phyloP scores from a whole-genome alignment of 2,888 invertebrate species.

The Trachelus stipa region DNA sequence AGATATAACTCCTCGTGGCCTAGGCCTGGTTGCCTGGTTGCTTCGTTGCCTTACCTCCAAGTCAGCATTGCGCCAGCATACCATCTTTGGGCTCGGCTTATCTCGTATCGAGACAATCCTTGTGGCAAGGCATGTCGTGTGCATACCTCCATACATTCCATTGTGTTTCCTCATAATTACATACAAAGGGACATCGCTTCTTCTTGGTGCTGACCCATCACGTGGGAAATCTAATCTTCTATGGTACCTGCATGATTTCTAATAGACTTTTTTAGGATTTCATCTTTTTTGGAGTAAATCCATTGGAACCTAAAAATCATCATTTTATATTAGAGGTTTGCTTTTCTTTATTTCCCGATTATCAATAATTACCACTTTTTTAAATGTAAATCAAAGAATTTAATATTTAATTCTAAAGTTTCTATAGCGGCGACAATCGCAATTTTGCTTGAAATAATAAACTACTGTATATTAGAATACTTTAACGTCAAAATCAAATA shows the following conservation, averaged over 20 bases:
- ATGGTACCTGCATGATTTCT: not conserved
- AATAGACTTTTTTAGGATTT: not conserved
- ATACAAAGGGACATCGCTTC: constrained; percentile 39
- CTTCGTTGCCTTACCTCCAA: constrained; percentile 8
- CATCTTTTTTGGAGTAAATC: constrained; percentile 24
- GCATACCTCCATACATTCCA: constrained; percentile 58
- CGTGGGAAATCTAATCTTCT: constrained; percentile 41
- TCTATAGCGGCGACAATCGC: too few species aligned
- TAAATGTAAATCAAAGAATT: not conserved
- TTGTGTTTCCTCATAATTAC: constrained; percentile 60
- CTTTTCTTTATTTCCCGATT: not conserved
- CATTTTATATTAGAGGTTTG: not conserved
- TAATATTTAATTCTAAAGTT: too few species aligned
- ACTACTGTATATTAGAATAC: constrained; percentile 62
- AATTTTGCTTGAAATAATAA: not conserved
- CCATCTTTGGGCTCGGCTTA: constrained; percentile 58
- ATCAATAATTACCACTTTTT: not conserved
- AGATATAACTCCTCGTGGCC: constrained; percentile 39
- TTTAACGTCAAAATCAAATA: constrained; percentile 64
- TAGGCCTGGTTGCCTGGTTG: constrained; percentile 10
- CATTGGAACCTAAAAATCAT: not conserved
- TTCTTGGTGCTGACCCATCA: constrained; percentile 39
- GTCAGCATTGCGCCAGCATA: constrained; percentile 43
- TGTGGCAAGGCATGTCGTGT: constrained; percentile 44
- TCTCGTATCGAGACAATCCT: constrained; percentile 50